Conservation (phyloP, 2,888 invertebrate genomes). For the Callimorpha dominula region DNA sequence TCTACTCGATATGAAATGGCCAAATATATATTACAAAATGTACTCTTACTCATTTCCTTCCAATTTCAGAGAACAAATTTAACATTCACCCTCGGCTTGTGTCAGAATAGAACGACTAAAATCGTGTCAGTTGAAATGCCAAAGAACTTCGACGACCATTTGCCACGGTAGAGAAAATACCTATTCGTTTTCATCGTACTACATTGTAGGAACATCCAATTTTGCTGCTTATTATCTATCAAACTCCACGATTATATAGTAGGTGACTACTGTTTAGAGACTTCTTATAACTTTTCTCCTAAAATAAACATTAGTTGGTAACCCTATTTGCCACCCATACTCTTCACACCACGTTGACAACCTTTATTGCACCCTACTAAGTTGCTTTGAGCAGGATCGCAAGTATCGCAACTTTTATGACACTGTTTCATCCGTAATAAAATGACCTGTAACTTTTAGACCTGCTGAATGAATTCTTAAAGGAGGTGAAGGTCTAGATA, state of each 20-base stretch:
- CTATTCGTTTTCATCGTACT: no score
- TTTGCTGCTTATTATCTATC: no score
- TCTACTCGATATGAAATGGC: no score
- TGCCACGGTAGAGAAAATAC: background rate
- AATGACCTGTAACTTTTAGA: slow-evolving; percentile 40
- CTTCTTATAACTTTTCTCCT: background rate
- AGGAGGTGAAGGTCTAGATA: slow-evolving; percentile 26
- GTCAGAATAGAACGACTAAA: no score
- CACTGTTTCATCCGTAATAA: slow-evolving; percentile 40
- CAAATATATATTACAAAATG: no score
- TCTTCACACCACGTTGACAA: slow-evolving; percentile 54
- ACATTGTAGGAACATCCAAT: no score
- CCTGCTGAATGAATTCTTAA: slow-evolving; percentile 24
- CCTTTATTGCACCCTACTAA: slow-evolving; percentile 56
- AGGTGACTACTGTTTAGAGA: no score
- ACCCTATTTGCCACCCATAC: slow-evolving; percentile 48
- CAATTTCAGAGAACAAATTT: no score
- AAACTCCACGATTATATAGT: no score
- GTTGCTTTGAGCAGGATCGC: slow-evolving; percentile 61
- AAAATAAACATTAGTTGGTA: background rate
- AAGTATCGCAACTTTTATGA: slow-evolving; percentile 54
- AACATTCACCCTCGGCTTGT: no score
- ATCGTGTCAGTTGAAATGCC: background rate
- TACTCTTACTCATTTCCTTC: no score
- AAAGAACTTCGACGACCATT: background rate